phyloP scores from a whole-genome alignment of 2,888 invertebrate species.

The Pachymerium ferrugineum region DNA sequence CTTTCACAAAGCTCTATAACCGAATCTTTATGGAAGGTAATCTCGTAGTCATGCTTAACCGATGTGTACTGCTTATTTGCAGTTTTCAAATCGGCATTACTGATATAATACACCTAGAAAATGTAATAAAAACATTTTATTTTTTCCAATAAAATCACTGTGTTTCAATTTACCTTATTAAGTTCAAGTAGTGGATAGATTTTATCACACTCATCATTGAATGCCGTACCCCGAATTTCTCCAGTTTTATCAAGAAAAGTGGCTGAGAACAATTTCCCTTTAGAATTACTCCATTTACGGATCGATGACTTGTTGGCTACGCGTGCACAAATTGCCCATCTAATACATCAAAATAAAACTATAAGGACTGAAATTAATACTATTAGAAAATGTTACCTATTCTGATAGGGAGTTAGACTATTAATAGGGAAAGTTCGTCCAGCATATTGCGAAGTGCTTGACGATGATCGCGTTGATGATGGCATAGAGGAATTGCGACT shows the following conservation, averaged over 20 bases:
- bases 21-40: constrained; percentile 76
- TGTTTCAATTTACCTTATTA: constrained; percentile 38
- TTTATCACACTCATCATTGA: constrained; percentile 79
- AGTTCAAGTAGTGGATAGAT: constrained; percentile 84
- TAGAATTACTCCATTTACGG: constrained; percentile 83
- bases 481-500: too few relatives aligned
- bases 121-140: neutral
- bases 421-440: neutral
- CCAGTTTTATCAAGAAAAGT: constrained; percentile 90
- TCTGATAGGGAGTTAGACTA: constrained; percentile 11
- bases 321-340: constrained; percentile 87
- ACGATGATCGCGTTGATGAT: too few relatives aligned
- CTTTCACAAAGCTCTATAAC: constrained; percentile 50
- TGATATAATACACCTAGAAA: constrained; percentile 74
- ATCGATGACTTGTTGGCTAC: constrained; percentile 75
- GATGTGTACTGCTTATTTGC: constrained; percentile 84
- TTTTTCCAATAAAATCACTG: neutral
- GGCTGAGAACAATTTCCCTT: constrained; percentile 88
- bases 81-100: constrained; percentile 75
- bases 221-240: constrained; percentile 87
- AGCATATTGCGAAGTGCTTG: too few relatives aligned
- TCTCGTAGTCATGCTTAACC: constrained; percentile 91
- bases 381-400: neutral
- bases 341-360: constrained; percentile 44
- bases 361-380: neutral